Evolutionary conservation across 2,113 vertebrate species (phyloP).

Genomic region (Cephalopterus ornatus): DNA sequence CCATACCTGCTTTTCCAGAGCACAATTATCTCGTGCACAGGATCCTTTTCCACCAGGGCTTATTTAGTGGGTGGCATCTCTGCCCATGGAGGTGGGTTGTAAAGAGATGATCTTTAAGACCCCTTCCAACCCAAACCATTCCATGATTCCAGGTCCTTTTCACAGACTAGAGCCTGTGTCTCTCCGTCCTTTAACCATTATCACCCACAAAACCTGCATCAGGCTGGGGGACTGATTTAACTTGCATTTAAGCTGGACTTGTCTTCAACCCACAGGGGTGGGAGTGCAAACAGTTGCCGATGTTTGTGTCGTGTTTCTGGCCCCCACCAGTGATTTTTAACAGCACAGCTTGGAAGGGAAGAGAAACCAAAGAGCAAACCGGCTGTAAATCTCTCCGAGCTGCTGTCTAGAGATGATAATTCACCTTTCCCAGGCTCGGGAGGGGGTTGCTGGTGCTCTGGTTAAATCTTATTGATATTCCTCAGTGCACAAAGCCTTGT

Average conservation of each 20-base stretch:
- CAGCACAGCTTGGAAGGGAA: not conserved
- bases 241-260: not conserved
- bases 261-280: not conserved
- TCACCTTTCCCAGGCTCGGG: not conserved
- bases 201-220: not conserved
- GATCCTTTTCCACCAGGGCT: not conserved
- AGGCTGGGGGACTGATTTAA: not conserved
- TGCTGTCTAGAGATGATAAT: not conserved
- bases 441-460: not conserved
- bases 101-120: not conserved
- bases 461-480: not conserved
- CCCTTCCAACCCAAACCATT: not conserved
- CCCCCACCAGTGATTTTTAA: not conserved
- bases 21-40: not conserved
- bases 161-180: not conserved
- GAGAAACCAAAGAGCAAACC: not conserved
- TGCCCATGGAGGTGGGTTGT: not conserved
- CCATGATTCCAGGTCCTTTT: not conserved
- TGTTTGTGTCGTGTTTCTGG: not conserved
- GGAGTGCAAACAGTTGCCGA: not conserved
- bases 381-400: not conserved
- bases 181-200: rapidly evolving
- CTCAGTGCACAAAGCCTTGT: not conserved
- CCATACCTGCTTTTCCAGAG: not conserved
- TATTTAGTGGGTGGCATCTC: not conserved